A percentile compares a stretch with the other conserved stretches of the same genome.
phyloP scores from a whole-genome alignment of 2,888 invertebrate genomes.

The Argyresthia goedartella region DNA sequence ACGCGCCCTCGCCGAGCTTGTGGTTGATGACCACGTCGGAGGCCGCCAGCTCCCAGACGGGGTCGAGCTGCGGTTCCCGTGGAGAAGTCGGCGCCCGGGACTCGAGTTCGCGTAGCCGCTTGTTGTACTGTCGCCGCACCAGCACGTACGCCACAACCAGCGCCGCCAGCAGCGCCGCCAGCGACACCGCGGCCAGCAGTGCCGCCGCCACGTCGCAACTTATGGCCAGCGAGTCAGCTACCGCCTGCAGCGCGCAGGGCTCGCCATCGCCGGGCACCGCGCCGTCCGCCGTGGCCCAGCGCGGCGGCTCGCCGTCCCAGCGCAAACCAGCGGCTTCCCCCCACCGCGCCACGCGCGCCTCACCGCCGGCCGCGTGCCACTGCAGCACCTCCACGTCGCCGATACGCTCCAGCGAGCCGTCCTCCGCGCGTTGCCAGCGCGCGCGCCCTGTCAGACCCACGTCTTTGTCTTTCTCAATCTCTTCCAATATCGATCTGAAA shows the following conservation, averaged over 20 bases:
- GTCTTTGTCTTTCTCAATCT: constrained; percentile 23
- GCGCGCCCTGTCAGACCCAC: constrained; percentile 41
- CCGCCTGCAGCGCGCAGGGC: constrained; percentile 75
- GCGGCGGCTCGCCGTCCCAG: constrained; percentile 84
- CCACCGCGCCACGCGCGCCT: constrained; percentile 67
- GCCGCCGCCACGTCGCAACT: constrained; percentile 78
- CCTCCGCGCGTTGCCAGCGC: constrained; percentile 22
- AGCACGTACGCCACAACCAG: constrained; percentile 36
- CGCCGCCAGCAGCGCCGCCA: constrained; percentile 27
- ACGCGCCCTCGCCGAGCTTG: constrained; percentile 90
- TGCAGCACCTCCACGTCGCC: constrained; percentile 58
- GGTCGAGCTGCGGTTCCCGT: constrained; percentile 48
- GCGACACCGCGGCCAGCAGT: constrained; percentile 24
- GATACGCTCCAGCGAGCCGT: constrained; percentile 14
- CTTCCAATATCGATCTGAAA: constrained; percentile 26
- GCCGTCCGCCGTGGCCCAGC: constrained; percentile 76
- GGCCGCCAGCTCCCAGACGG: constrained; percentile 90
- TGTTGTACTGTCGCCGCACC: too few species aligned
- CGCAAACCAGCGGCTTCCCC: constrained; percentile 73
- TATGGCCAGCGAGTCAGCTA: constrained; percentile 77
- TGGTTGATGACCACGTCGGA: constrained; percentile 89
- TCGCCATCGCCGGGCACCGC: too few species aligned
- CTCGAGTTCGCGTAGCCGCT: constrained; percentile 41
- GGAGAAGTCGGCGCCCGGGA: constrained; percentile 39
- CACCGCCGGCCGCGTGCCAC: constrained; percentile 84